Conservation (phyloP, 2,888 invertebrate genomes). For the Microplitis deprimator region DNA sequence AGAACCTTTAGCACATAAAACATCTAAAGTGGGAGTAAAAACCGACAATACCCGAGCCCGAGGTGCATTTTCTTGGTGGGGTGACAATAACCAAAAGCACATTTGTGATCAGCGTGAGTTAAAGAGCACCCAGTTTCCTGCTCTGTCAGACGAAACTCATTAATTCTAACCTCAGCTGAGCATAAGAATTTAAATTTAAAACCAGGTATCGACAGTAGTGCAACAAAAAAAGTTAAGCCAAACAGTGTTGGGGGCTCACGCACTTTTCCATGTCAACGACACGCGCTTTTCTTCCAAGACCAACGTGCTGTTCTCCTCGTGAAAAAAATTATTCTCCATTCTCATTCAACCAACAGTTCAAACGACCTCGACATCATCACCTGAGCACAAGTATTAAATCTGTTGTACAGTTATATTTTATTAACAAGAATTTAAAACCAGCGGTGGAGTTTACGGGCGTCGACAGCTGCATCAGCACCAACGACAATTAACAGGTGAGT, state of each 20-base stretch:
- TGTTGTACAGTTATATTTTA: constrained; percentile 53
- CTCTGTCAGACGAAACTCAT: not conserved
- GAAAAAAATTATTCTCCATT: constrained; percentile 42
- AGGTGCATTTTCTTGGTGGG: too few relatives aligned
- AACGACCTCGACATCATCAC: not conserved
- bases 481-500: not conserved
- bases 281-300: constrained; percentile 62
- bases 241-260: constrained; percentile 48
- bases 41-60: too few relatives aligned
- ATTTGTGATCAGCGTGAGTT: not conserved
- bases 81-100: not conserved
- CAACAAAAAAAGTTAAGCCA: not conserved
- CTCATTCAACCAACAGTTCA: constrained; percentile 5
- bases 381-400: not conserved
- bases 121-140: not conserved
- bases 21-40: too few relatives aligned
- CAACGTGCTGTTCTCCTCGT: constrained; percentile 63
- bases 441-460: constrained; percentile 28
- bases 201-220: not conserved
- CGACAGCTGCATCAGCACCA: constrained; percentile 31
- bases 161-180: not conserved
- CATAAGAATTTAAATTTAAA: not conserved
- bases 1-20: too few relatives aligned
- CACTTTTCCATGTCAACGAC: constrained; percentile 64
- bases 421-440: constrained; percentile 55